Evolutionary conservation across 2,113 vertebrate species (phyloP).

Genomic region (Ptilorrhoa leucosticta): DNA sequence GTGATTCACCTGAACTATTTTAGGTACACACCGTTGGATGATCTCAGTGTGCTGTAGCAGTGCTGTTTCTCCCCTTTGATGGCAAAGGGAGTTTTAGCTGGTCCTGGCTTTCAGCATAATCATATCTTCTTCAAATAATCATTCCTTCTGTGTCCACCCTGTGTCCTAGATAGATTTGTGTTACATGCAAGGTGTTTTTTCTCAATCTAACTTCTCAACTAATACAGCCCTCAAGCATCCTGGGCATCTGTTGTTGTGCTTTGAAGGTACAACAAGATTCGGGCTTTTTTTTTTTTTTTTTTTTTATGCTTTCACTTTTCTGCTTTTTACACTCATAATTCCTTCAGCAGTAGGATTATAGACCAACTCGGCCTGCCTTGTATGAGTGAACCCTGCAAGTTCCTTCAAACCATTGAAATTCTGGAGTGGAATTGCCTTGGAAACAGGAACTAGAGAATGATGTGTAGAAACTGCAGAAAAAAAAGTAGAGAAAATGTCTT

Average conservation of each 20-base stretch:
- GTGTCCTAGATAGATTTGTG: background rate
- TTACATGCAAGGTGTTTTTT: background rate
- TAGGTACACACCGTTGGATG: background rate
- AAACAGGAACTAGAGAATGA: background rate
- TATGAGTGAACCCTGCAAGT: background rate
- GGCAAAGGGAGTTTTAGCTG: background rate
- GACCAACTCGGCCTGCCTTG: background rate
- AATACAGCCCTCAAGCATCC: background rate
- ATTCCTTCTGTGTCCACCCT: background rate
- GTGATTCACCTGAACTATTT: conserved; percentile 28
- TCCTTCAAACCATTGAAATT: background rate
- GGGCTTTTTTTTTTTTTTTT: background rate
- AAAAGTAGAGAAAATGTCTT: background rate
- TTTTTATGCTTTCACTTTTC: background rate
- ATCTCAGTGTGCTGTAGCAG: background rate
- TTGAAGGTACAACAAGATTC: background rate
- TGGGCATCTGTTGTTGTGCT: background rate
- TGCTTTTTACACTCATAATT: background rate
- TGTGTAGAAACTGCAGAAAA: background rate
- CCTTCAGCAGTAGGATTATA: background rate
- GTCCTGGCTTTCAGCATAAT: background rate
- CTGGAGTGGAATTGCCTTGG: conserved; percentile 7
- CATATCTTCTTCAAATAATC: background rate
- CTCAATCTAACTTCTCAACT: background rate
- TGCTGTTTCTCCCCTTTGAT: background rate